Evolutionary conservation across 2,113 vertebrate species (phyloP).

Genomic region (Alligator sinensis): DNA sequence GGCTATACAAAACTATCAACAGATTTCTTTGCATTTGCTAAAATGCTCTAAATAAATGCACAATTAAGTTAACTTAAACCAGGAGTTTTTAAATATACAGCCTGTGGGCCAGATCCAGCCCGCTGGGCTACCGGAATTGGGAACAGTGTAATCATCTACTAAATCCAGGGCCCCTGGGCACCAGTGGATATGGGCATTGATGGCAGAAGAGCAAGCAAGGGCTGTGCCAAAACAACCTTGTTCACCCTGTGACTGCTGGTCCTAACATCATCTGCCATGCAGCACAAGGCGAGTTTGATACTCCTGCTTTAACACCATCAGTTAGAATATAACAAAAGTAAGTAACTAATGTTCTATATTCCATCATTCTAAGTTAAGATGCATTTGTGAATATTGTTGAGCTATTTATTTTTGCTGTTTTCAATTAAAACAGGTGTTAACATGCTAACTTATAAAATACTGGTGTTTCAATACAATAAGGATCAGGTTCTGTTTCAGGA

Average conservation of each 20-base stretch:
- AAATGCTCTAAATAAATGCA: constrained; percentile 27
- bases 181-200: too few relatives aligned
- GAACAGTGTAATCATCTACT: too few relatives aligned
- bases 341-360: neutral
- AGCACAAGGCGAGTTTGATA: too few relatives aligned
- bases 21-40: neutral
- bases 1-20: neutral
- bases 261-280: too few relatives aligned
- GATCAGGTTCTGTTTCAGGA: neutral
- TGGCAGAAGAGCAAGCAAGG: too few relatives aligned
- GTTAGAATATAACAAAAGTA: neutral
- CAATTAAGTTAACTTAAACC: neutral
- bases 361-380: neutral
- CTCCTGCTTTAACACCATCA: too few relatives aligned
- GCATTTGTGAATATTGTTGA: neutral
- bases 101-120: too few relatives aligned
- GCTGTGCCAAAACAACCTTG: too few relatives aligned
- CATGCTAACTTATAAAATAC: neutral
- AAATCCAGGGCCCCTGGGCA: too few relatives aligned
- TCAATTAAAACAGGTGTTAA: neutral
- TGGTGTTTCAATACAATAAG: neutral
- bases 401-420: neutral
- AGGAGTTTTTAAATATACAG: too few relatives aligned
- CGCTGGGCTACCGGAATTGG: too few relatives aligned
- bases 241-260: too few relatives aligned